Base-by-base conservation (phyloP, 2,888 invertebrate species). In the Luffia ferchaultella region DNA sequence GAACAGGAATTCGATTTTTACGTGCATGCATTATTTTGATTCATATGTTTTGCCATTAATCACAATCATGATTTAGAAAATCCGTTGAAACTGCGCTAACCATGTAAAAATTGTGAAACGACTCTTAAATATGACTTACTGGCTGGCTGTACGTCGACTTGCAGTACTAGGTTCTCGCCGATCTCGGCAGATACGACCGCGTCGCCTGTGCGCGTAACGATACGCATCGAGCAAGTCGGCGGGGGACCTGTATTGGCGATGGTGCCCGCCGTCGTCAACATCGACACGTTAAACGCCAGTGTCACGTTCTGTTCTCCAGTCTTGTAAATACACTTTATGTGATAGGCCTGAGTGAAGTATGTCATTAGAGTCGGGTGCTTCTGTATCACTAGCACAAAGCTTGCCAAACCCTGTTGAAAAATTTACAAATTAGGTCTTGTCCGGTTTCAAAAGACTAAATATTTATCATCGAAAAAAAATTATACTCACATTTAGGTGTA, bases 281-380 rank as follows among this genome's bases (percentile, higher is more conserved):
- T 96, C 9, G 96, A 96, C 7, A 96, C 96, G 70, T 97, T 97
- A 73, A 96, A 96, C 43, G 96, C 96, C 41, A 96, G 84, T 0
- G 94, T 95, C 1, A 97, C 94, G 60, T 94, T 95, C 72, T 95
- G 94, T 70, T 95, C 95, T 54, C 95, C 96, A 0, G 95, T 96
- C 73, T 96, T 94, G 71, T 97, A 97, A 51, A 96, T 92, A 71
- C 97, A 97, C 71, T 95, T 95, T 57, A 98, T 95, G 75, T 97
- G 95, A 83, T 97, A 98, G 1, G 97, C 97, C 73, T 96, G 95
- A 2, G 97, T 96, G 65, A 94, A 93, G 70, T 93, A 94, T 0
- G 97, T 98, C 48, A 97, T 92, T 49, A 98, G 86, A 83, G 95
- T 95, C 0, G 96, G 96, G 88, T 98, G 97, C 77, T 96, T 95